These are phyloP conservation scores for Pomatorhinus ruficollis DNA, from an alignment of 2,113 vertebrate genomes.

Conservation along the genomic window DNA sequence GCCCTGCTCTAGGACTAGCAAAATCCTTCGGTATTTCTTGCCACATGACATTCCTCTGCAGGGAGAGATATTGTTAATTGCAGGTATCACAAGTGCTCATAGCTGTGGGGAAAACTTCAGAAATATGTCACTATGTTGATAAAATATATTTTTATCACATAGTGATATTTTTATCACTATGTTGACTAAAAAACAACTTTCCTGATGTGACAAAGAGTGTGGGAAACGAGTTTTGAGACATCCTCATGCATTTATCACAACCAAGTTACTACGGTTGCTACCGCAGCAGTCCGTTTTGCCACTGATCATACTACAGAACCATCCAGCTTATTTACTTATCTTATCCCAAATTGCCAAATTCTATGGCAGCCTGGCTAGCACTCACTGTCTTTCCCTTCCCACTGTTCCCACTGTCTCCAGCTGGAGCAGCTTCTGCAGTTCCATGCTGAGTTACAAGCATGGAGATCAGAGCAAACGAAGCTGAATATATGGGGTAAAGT, in stretches of 20 bases:
- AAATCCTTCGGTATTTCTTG: background rate
- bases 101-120: background rate
- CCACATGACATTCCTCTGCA: background rate
- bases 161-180: too few species aligned
- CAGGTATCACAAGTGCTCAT: background rate
- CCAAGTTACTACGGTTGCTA: background rate
- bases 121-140: background rate
- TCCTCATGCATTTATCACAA: background rate
- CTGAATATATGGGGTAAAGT: background rate
- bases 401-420: background rate
- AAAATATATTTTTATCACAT: too few species aligned
- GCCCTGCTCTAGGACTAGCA: background rate
- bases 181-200: background rate
- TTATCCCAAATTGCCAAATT: background rate
- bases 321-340: background rate
- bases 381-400: background rate
- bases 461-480: background rate
- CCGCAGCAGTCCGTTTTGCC: background rate
- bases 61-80: background rate
- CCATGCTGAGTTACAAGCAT: background rate
- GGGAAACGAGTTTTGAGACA: background rate
- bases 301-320: background rate
- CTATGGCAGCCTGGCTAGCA: background rate
- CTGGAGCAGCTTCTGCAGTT: background rate
- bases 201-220: background rate